Evolutionary conservation across 2,888 invertebrate genomes (phyloP).

Genomic region (Congeria kusceri): DNA sequence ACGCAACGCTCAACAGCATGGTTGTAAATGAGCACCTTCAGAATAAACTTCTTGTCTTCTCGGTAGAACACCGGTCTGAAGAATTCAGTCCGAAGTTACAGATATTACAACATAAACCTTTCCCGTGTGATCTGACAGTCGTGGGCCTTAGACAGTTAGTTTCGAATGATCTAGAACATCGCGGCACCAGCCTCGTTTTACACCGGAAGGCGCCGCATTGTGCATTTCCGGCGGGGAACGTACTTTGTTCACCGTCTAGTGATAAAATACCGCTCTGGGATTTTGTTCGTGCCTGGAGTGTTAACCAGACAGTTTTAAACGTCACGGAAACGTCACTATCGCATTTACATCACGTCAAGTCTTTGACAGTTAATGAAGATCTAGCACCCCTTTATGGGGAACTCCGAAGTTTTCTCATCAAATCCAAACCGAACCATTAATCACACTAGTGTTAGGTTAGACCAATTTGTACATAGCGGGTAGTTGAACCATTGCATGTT

Average conservation of each 20-base stretch:
- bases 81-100: constrained; percentile 37
- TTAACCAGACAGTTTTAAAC: neutral
- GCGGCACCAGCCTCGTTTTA: constrained; percentile 76
- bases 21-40: constrained; percentile 66
- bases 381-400: neutral
- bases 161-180: constrained; percentile 72
- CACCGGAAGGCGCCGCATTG: constrained; percentile 76
- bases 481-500: too few relatives aligned
- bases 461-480: too few relatives aligned
- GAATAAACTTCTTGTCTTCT: constrained; percentile 58
- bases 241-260: constrained; percentile 56
- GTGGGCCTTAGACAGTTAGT: constrained; percentile 75
- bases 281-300: constrained; percentile 15
- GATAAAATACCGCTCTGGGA: constrained; percentile 25
- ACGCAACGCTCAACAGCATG: constrained; percentile 63
- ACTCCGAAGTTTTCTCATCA: neutral
- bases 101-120: constrained; percentile 28
- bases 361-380: neutral
- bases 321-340: constrained; percentile 72
- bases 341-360: constrained; percentile 55
- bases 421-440: neutral
- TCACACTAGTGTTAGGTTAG: too few relatives aligned
- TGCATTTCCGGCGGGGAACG: constrained; percentile 60
- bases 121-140: constrained; percentile 75
- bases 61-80: constrained; percentile 37